These are phyloP conservation scores for Hyperoplus immaculatus DNA, from an alignment of 2,797 vertebrate species.

Conservation along the genomic window DNA sequence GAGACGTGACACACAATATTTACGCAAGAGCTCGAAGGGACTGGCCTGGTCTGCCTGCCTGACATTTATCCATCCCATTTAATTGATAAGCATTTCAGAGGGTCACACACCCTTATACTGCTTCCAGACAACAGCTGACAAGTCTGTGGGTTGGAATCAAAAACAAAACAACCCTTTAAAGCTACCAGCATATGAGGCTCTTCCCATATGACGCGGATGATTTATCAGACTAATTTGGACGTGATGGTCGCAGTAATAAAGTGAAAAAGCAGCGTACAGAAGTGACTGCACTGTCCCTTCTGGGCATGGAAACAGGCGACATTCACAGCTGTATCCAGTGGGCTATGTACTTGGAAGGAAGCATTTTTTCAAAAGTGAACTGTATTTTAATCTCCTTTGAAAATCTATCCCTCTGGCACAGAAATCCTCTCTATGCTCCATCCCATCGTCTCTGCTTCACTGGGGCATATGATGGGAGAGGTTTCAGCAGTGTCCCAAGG, in stretches of 20 bases:
- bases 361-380: conserved; percentile 66
- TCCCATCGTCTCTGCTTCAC: conserved; percentile 86
- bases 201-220: conserved; percentile 44
- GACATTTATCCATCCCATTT: conserved; percentile 60
- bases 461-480: conserved; percentile 88
- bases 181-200: conserved; percentile 18
- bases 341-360: conserved; percentile 45
- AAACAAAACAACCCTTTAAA: conserved; percentile 50
- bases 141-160: conserved; percentile 50
- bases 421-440: conserved; percentile 76
- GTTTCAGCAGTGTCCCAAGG: conserved; percentile 85
- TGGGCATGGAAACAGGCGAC: conserved; percentile 9
- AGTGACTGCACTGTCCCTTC: conserved; percentile 10
- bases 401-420: conserved; percentile 79
- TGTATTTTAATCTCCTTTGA: conserved; percentile 81
- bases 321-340: conserved; percentile 26
- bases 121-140: conserved; percentile 38
- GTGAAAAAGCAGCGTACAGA: conserved; percentile 8
- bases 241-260: conserved; percentile 53
- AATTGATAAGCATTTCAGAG: conserved; percentile 59
- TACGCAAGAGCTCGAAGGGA: conserved; percentile 44
- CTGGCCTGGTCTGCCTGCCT: conserved; percentile 22
- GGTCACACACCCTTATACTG: conserved; percentile 29
- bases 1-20: conserved; percentile 69
- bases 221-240: conserved; percentile 66